A percentile compares a stretch with the other conserved stretches of the same genome.
Conservation (phyloP, 2,888 invertebrate species). For the Epinotia bilunana region DNA sequence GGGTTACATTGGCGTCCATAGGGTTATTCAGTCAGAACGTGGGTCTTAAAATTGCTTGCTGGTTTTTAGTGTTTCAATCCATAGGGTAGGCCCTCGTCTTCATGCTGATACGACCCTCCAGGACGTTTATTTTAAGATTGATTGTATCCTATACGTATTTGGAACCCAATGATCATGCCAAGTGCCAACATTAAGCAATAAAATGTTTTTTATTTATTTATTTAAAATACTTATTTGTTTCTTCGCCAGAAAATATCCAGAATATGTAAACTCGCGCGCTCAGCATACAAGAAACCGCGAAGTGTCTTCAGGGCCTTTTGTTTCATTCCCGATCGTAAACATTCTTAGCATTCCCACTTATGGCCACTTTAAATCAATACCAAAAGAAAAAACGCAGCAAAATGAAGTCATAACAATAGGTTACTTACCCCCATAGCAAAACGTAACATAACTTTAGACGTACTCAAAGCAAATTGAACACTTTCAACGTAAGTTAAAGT, state of each 20-base stretch:
- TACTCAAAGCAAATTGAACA: constrained; percentile 50
- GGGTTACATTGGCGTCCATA: no score
- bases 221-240: constrained; percentile 20
- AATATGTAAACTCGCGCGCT: constrained; percentile 9
- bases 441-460: constrained; percentile 53
- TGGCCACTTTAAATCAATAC: constrained; percentile 77
- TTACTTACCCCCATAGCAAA: constrained; percentile 43
- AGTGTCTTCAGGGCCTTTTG: constrained; percentile 24
- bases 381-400: constrained; percentile 74
- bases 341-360: constrained; percentile 77
- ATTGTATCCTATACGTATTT: not conserved
- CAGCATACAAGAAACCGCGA: constrained; percentile 24
- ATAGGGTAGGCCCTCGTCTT: no score
- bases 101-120: not conserved
- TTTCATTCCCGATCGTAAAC: constrained; percentile 76
- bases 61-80: no score
- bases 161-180: not conserved
- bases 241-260: constrained; percentile 20
- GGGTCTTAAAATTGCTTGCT: no score
- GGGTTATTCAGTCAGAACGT: no score
- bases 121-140: not conserved
- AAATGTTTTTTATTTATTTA: not conserved
- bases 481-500: not conserved
- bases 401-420: constrained; percentile 82
- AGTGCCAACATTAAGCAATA: not conserved